Evolutionary conservation across 2,113 vertebrate species (phyloP).

Genomic region (Xenopus borealis): DNA sequence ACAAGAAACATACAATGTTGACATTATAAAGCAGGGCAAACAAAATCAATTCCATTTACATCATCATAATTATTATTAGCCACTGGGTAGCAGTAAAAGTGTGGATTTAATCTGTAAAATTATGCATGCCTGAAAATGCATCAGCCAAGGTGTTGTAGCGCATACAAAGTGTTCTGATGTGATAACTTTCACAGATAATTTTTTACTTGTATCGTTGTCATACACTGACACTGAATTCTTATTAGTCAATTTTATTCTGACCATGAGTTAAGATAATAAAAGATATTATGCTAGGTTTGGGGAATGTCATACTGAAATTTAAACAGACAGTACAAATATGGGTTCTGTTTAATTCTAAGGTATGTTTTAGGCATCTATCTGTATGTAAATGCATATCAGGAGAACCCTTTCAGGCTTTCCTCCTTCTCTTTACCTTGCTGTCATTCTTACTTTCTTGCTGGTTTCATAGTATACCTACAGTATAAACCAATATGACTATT

Average conservation of each 20-base stretch:
- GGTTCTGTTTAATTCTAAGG: too few species aligned
- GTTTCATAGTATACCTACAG: too few species aligned
- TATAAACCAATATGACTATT: too few species aligned
- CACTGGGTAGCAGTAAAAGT: conserved; percentile 9
- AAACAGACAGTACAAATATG: too few species aligned
- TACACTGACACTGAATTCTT: neutral
- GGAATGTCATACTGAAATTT: too few species aligned
- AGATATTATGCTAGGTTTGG: too few species aligned
- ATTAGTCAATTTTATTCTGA: neutral
- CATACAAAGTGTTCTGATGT: conserved; percentile 11
- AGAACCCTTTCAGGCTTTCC: too few species aligned
- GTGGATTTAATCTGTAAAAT: conserved; percentile 16
- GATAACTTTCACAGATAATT: conserved; percentile 17
- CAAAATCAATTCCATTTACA: neutral
- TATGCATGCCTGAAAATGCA: conserved; percentile 16
- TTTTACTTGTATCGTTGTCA: neutral
- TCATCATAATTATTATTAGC: conserved; percentile 9
- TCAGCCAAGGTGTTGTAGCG: conserved; percentile 15
- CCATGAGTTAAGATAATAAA: neutral
- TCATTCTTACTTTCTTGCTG: too few species aligned
- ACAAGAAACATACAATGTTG: neutral
- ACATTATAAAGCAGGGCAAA: neutral
- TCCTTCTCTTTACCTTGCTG: too few species aligned
- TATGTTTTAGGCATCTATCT: too few species aligned
- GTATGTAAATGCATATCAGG: too few species aligned